Conservation (phyloP, 2,113 vertebrate genomes). For the Strix uralensis region DNA sequence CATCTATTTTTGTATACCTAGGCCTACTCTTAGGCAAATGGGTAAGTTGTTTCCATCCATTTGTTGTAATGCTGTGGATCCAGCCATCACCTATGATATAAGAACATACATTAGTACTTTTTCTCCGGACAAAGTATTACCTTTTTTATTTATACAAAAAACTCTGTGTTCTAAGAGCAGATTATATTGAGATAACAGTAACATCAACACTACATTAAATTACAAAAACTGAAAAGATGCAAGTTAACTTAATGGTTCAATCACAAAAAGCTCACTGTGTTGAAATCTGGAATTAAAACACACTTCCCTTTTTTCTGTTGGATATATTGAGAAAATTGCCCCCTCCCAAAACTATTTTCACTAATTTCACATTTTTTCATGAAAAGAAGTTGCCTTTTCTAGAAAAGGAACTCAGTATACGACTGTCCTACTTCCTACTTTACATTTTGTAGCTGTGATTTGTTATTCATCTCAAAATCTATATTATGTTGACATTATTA, state of each 20-base stretch:
- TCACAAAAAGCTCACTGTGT: background rate
- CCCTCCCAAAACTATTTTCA: background rate
- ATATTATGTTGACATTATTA: background rate
- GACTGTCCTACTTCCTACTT: background rate
- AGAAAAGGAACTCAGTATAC: background rate
- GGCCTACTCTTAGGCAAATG: conserved; percentile 87
- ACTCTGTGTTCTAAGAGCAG: background rate
- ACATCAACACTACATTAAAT: background rate
- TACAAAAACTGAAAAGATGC: no score
- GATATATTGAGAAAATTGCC: background rate
- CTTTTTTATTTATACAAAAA: background rate
- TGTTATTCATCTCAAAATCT: background rate
- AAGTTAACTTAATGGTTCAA: background rate
- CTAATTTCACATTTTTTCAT: background rate
- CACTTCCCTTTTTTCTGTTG: background rate
- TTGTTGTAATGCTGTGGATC: conserved; percentile 82
- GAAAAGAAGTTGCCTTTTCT: background rate
- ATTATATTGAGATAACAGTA: background rate
- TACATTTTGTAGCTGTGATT: background rate
- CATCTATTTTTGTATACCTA: conserved; percentile 72
- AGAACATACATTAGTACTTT: background rate
- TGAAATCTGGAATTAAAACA: background rate
- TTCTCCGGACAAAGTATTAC: background rate
- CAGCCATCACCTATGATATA: conserved; percentile 83
- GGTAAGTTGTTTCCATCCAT: conserved; percentile 85